These are phyloP conservation scores for Liodrosophila aerea DNA, from an alignment of 2,888 invertebrate species.

Conservation along the genomic window DNA sequence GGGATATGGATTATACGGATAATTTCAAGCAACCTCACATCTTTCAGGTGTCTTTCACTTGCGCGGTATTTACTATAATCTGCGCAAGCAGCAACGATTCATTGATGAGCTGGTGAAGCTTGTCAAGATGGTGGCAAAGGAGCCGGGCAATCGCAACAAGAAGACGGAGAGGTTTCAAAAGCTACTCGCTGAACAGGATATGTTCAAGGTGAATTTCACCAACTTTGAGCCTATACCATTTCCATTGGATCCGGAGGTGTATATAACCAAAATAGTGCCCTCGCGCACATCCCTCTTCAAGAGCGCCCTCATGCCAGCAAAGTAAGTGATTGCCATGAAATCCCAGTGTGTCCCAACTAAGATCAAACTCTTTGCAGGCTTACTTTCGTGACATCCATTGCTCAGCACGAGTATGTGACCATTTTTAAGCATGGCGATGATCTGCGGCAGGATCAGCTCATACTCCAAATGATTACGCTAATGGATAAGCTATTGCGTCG, in stretches of 20 bases:
- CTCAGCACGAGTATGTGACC: constrained; percentile 90
- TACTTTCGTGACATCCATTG: constrained; percentile 91
- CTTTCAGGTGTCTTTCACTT: constrained; percentile 85
- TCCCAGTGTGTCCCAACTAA: too few species aligned
- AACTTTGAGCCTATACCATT: constrained; percentile 96
- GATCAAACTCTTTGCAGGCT: constrained; percentile 83
- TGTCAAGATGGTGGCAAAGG: constrained; percentile 93
- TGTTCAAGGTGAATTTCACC: constrained; percentile 92
- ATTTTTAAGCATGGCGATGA: constrained; percentile 99
- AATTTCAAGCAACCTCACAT: background rate
- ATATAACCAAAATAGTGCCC: constrained; percentile 93
- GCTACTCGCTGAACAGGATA: constrained; percentile 90
- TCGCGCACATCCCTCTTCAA: constrained; percentile 97
- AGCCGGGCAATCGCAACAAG: constrained; percentile 94
- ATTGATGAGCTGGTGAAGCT: constrained; percentile 94
- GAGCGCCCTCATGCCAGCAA: constrained; percentile 97
- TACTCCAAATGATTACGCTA: constrained; percentile 97
- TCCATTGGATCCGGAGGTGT: constrained; percentile 95
- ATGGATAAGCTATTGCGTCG: constrained; percentile 97
- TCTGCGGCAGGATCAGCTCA: constrained; percentile 97
- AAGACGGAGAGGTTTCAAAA: constrained; percentile 95
- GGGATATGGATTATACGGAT: background rate
- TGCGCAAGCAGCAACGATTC: constrained; percentile 94
- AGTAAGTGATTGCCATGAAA: constrained; percentile 70
- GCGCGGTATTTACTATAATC: constrained; percentile 89